phyloP scores from a whole-genome alignment of 2,797 vertebrate genomes.

The Etheostoma nigrum region DNA sequence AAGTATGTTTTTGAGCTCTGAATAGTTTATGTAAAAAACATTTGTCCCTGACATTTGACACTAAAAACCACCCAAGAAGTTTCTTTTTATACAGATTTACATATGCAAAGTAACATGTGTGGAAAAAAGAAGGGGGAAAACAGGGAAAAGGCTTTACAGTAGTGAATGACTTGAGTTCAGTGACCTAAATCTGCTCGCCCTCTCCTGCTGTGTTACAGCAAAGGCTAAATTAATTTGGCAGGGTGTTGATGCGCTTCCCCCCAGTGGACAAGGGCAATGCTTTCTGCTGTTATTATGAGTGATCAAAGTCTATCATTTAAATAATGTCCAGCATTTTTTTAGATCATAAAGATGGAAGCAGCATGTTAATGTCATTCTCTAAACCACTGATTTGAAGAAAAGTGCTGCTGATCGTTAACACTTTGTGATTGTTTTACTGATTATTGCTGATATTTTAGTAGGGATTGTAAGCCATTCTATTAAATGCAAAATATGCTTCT shows the following conservation, averaged over 20 bases:
- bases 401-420: slow-evolving; percentile 7
- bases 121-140: background rate
- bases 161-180: background rate
- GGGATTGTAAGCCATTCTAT: background rate
- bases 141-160: background rate
- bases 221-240: slow-evolving; percentile 38
- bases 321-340: background rate
- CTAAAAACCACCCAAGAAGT: background rate
- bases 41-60: background rate
- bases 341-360: background rate
- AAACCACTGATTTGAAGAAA: slow-evolving; percentile 9
- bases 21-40: background rate
- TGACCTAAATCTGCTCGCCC: slow-evolving; percentile 4
- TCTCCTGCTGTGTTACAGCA: slow-evolving; percentile 21
- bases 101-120: no score
- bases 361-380: background rate
- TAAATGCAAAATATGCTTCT: background rate
- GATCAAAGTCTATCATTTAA: slow-evolving; percentile 4
- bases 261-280: slow-evolving; percentile 27
- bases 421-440: background rate
- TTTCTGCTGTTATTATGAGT: background rate
- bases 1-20: background rate
- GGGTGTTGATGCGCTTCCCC: slow-evolving; percentile 1
- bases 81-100: background rate
- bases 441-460: background rate